phyloP scores from a whole-genome alignment of 1,140 invertebrate genomes.

The Anoplophora glabripennis region DNA sequence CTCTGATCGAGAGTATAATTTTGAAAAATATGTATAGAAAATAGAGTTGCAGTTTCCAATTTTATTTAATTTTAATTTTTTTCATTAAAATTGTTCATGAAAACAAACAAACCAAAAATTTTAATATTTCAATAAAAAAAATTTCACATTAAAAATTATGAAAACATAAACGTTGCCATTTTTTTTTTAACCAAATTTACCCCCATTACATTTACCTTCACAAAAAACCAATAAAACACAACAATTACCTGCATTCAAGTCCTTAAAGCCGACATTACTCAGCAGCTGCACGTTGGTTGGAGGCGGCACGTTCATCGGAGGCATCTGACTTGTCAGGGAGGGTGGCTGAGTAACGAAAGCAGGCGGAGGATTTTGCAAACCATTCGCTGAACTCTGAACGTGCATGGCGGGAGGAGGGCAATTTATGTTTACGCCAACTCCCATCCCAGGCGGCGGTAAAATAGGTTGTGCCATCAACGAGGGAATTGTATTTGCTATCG shows the following conservation, averaged over 20 bases:
- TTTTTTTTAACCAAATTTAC: too few species aligned
- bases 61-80: too few species aligned
- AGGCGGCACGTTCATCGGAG: constrained; percentile 50
- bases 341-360: constrained; percentile 38
- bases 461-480: constrained; percentile 47
- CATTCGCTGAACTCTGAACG: constrained; percentile 40
- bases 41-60: too few species aligned
- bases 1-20: background rate
- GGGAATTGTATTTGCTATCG: constrained; percentile 36
- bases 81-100: too few species aligned
- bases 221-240: too few species aligned
- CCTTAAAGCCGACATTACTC: constrained; percentile 25
- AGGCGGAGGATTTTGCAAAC: constrained; percentile 36
- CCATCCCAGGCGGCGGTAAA: constrained; percentile 51
- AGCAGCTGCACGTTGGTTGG: constrained; percentile 26
- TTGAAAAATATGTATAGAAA: background rate
- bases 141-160: too few species aligned
- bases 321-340: constrained; percentile 43
- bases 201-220: too few species aligned
- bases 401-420: constrained; percentile 43
- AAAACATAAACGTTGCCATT: too few species aligned
- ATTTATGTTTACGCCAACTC: constrained; percentile 46
- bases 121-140: background rate
- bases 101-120: background rate
- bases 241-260: constrained; percentile 39